Evolutionary conservation across 2,888 invertebrate genomes (phyloP).

Genomic region (Hipparchia semele): DNA sequence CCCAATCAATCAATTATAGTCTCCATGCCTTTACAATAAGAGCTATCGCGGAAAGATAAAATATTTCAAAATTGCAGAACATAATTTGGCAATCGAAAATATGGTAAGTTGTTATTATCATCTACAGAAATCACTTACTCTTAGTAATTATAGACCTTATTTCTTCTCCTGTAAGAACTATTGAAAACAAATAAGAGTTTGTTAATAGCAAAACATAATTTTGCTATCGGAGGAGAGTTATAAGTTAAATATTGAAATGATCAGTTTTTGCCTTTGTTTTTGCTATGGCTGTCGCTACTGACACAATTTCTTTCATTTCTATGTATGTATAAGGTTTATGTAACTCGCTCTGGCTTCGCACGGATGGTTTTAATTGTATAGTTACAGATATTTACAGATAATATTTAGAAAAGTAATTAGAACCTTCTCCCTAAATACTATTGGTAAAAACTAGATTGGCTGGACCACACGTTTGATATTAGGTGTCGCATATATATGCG

Average conservation of each 20-base stretch:
- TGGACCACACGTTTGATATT: too few species aligned
- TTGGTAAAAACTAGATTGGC: background rate
- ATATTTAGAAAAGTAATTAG: too few species aligned
- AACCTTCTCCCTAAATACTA: background rate
- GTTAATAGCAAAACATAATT: constrained; percentile 25
- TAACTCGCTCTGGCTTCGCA: background rate
- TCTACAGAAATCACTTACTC: too few species aligned
- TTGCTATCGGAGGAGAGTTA: constrained; percentile 22
- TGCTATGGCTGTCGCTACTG: constrained; percentile 46
- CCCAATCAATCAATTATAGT: constrained; percentile 41
- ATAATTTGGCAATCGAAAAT: constrained; percentile 1
- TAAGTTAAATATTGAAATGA: constrained; percentile 47
- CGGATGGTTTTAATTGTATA: background rate
- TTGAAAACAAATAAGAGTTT: constrained; percentile 30
- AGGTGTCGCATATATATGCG: too few species aligned
- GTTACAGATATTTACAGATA: background rate
- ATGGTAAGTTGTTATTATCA: too few species aligned
- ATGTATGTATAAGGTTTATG: too few species aligned
- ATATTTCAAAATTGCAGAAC: constrained; percentile 26
- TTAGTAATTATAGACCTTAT: constrained; percentile 46
- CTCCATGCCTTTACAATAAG: constrained; percentile 45
- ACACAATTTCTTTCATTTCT: constrained; percentile 39
- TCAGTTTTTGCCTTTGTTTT: constrained; percentile 55
- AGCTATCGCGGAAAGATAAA: constrained; percentile 34
- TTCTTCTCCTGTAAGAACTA: constrained; percentile 41